Conservation (phyloP, 2,797 vertebrate species). For the Neopelma chrysocephalum region DNA sequence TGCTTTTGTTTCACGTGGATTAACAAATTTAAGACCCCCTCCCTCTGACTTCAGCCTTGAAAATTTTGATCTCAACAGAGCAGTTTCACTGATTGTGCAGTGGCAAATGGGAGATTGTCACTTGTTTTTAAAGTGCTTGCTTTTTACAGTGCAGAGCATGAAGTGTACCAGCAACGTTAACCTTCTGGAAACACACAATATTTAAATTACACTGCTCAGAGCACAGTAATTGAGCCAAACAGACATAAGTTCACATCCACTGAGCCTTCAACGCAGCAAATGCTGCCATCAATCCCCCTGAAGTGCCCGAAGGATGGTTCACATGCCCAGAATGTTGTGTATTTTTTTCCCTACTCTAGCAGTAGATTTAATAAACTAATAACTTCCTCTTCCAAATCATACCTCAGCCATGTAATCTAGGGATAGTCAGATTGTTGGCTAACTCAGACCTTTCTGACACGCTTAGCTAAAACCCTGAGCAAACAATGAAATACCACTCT, state of each 20-base stretch:
- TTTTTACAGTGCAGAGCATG: slow-evolving; percentile 50
- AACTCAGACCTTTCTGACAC: neutral
- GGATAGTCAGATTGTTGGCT: neutral
- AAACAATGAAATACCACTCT: neutral
- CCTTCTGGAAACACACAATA: slow-evolving; percentile 63
- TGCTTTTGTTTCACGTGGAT: neutral
- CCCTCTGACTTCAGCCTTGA: neutral
- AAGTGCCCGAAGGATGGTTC: neutral
- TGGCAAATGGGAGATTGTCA: slow-evolving; percentile 50
- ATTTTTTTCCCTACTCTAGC: neutral
- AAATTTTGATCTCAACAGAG: neutral
- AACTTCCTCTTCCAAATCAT: neutral
- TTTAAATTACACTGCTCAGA: slow-evolving; percentile 65
- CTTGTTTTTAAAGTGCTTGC: slow-evolving; percentile 53
- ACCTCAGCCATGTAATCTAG: neutral
- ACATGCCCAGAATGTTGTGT: neutral
- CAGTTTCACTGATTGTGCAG: slow-evolving; percentile 22
- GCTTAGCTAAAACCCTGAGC: neutral
- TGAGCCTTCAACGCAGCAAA: slow-evolving; percentile 20
- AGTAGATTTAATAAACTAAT: slow-evolving; percentile 16
- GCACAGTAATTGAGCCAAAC: slow-evolving; percentile 62
- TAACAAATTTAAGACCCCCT: neutral
- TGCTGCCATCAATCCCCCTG: slow-evolving; percentile 34
- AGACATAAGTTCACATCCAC: slow-evolving; percentile 47
- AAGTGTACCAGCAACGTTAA: slow-evolving; percentile 49